Conservation (phyloP, 2,113 vertebrate species). For the Ifrita kowaldi region DNA sequence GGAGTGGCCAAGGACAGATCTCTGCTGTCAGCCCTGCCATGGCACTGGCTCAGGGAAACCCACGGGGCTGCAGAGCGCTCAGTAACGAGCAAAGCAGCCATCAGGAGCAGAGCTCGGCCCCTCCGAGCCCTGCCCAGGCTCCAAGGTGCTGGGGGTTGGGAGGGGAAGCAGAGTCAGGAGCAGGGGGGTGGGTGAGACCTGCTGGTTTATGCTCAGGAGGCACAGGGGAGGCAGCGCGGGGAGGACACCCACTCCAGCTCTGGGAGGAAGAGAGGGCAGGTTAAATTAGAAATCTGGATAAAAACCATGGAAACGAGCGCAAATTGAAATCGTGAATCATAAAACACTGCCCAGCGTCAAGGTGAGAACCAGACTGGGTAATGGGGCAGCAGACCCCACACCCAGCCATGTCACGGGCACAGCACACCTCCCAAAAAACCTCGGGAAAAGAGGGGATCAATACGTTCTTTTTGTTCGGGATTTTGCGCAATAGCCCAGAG, state of each 20-base stretch:
- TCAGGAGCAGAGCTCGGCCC: background rate
- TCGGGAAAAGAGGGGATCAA: background rate
- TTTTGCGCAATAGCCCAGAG: background rate
- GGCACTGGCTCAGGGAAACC: background rate
- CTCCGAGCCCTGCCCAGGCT: rapidly evolving
- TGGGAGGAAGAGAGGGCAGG: background rate
- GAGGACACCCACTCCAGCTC: background rate
- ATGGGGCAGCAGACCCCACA: rapidly evolving
- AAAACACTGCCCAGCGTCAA: background rate
- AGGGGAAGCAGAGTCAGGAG: background rate
- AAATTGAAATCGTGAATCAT: background rate
- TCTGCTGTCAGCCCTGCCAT: background rate
- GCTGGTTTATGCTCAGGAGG: background rate
- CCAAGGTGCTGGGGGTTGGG: background rate
- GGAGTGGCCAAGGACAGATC: background rate
- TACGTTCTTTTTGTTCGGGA: background rate
- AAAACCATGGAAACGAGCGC: background rate
- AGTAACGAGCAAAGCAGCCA: rapidly evolving
- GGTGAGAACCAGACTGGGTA: background rate
- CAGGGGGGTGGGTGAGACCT: background rate
- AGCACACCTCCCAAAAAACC: background rate
- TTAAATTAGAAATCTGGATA: background rate
- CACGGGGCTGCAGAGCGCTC: rapidly evolving
- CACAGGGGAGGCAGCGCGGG: rapidly evolving
- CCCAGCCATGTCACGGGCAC: rapidly evolving